Base-by-base conservation (phyloP, 92 coral and sea anemone genomes). In the Paragorgia papillata region DNA sequence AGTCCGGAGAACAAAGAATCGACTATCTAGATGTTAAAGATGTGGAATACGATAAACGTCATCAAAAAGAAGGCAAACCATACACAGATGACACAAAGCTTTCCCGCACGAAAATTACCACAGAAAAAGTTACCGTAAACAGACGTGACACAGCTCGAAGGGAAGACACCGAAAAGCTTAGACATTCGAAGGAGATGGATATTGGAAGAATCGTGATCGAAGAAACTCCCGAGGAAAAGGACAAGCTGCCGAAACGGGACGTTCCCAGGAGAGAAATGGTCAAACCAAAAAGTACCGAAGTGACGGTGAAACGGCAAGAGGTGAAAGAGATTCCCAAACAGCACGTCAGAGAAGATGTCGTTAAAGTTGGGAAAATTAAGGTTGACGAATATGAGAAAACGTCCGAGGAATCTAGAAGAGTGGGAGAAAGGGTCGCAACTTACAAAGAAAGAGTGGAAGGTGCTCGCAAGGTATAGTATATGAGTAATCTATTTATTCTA, bases 401-500 rank as follows among this genome's bases (percentile, higher is more conserved):
- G 10, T 59, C 75, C 14, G 40, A 26, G 25, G 75, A 68, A 21
- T 48, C 58, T 7, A 46, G 12, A 68, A 68, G 54, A 46, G 40
- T 68, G 2, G 75, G 48, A 27, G 75, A 68, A 68, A 44, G 75
- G 37, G 75, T 68, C 34, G 30, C 59, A 49, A 68, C 50, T 14
- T 68, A 68, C 50, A 68, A 68, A 49, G 75, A 68, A 48, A 49
- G 75, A 49, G 58, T 68, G 60, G 39, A 46, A 68, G 54, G 75
- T 1, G 50, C 75, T 68, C 75, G 75, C 59, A 48, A 68, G 75
- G 75, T 68, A 68, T 44, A 9, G 75, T 68, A 13, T 19, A 68
- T 44, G 60, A 43, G 24, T 20, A 7, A 18, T 37, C 19, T 28
- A 2, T 33, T 63, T 63, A 7, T 63, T n/a, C n/a, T n/a, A n/a